Percentiles rank a stretch among this genome's conserved stretches.
These are phyloP conservation scores for Coenobita brevimanus DNA, from an alignment of 1,140 invertebrate genomes.

Conservation along the genomic window DNA sequence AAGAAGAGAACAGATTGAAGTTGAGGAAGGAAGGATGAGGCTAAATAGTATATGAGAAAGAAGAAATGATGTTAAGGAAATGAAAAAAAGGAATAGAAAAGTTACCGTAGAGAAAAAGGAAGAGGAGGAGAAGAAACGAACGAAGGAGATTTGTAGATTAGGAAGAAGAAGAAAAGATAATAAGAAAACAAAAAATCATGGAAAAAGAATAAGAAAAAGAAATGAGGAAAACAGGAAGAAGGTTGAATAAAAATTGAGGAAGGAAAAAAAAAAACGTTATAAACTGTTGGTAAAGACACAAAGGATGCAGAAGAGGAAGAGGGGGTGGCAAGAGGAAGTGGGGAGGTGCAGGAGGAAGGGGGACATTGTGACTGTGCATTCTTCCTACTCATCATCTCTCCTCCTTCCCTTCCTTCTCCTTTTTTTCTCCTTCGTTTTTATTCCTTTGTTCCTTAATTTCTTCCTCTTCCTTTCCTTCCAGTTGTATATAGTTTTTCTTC, in stretches of 20 bases:
- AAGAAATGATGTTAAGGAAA: too few relatives aligned
- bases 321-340: too few relatives aligned
- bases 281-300: neutral
- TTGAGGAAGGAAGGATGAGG: too few relatives aligned
- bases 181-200: too few relatives aligned
- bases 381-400: neutral
- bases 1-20: too few relatives aligned
- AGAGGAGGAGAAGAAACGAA: neutral
- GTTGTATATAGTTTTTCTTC: neutral
- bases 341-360: too few relatives aligned
- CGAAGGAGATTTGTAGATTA: too few relatives aligned
- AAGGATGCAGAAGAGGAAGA: neutral
- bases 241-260: neutral
- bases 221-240: neutral
- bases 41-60: too few relatives aligned
- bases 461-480: neutral
- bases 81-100: too few relatives aligned
- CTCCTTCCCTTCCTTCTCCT: neutral
- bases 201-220: slow-evolving; percentile 3
- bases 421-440: neutral
- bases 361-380: neutral
- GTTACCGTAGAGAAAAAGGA: too few relatives aligned
- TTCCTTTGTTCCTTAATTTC: neutral
- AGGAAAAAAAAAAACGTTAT: neutral
- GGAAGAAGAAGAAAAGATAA: neutral